These are phyloP conservation scores for Rhagium mordax DNA, from an alignment of 2,888 invertebrate species.

Conservation along the genomic window DNA sequence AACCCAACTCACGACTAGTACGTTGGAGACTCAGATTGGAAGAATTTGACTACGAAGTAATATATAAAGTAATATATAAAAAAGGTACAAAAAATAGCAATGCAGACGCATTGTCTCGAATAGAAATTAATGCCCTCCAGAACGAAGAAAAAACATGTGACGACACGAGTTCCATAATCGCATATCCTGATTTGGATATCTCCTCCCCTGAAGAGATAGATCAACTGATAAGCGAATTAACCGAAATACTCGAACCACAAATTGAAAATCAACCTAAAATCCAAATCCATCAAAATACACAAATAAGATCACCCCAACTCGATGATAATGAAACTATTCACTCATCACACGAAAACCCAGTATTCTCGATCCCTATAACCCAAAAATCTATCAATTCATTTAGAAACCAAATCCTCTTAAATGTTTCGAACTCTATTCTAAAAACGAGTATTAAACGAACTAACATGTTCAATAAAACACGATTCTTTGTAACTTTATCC, in stretches of 20 bases:
- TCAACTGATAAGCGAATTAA: neutral
- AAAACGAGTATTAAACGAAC: neutral
- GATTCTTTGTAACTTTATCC: neutral
- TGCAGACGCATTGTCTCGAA: slow-evolving; percentile 33
- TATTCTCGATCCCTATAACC: neutral
- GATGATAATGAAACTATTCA: neutral
- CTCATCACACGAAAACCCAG: neutral
- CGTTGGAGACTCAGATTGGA: slow-evolving; percentile 39
- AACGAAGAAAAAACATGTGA: neutral
- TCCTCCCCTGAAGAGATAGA: neutral
- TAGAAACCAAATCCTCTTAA: neutral
- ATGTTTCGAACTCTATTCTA: too few species aligned
- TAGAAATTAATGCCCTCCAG: slow-evolving; percentile 9
- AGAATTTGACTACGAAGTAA: slow-evolving; percentile 41
- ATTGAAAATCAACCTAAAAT: too few species aligned
- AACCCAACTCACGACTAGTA: slow-evolving; percentile 41
- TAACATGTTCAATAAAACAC: neutral
- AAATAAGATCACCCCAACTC: neutral
- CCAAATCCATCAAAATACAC: too few species aligned
- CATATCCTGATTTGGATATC: neutral
- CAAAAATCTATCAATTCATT: neutral
- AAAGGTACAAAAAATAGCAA: slow-evolving; percentile 38
- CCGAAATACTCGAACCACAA: too few species aligned
- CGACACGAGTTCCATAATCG: neutral
- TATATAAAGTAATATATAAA: too few species aligned